Conservation (phyloP, 2,888 invertebrate species). For the Sicus ferrugineus region DNA sequence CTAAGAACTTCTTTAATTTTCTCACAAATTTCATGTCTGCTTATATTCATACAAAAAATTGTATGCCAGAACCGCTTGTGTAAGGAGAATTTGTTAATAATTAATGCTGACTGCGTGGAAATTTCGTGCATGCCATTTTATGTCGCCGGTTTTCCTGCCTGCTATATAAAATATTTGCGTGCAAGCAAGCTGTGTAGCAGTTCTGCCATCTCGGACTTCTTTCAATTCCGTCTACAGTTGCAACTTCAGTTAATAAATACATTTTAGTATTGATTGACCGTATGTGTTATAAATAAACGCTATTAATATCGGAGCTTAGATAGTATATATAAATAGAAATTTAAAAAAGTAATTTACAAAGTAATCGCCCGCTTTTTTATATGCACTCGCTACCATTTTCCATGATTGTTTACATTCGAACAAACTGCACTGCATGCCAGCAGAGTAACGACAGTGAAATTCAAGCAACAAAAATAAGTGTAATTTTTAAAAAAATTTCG, state of each 20-base stretch:
- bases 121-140: not conserved
- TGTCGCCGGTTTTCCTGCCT: not conserved
- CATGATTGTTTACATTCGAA: constrained; percentile 28
- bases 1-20: constrained; percentile 5
- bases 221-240: not conserved
- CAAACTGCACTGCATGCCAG: constrained; percentile 30
- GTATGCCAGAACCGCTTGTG: constrained; percentile 4
- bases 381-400: constrained; percentile 3
- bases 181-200: not conserved
- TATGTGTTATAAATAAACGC: constrained; percentile 8
- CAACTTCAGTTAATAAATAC: not conserved
- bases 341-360: constrained; percentile 26
- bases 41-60: constrained; percentile 19
- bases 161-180: not conserved
- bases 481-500: constrained; percentile 20
- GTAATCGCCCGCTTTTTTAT: constrained; percentile 19
- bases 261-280: not conserved
- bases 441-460: constrained; percentile 17
- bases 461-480: constrained; percentile 31
- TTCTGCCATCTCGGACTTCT: not conserved
- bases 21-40: not conserved
- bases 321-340: constrained; percentile 27
- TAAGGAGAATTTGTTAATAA: not conserved
- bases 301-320: constrained; percentile 20
- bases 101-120: constrained; percentile 26